Percentiles rank a stretch among this genome's conserved stretches.
phyloP scores from a whole-genome alignment of 2,113 vertebrate genomes.

The Theropithecus gelada region DNA sequence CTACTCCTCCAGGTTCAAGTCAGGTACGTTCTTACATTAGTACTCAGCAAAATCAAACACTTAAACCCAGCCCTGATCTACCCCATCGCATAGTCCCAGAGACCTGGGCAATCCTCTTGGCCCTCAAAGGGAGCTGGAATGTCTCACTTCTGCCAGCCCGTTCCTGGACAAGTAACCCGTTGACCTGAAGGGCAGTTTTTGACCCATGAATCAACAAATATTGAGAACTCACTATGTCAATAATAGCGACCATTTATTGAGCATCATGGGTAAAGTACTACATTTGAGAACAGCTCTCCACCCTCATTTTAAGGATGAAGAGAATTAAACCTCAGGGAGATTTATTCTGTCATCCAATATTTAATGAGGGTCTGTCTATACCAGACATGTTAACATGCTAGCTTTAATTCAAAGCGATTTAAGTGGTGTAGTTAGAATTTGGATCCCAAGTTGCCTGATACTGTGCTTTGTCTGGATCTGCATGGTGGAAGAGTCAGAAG shows the following conservation, averaged over 20 bases:
- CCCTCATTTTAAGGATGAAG: neutral
- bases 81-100: neutral
- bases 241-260: neutral
- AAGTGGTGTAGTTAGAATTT: neutral
- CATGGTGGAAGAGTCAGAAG: neutral
- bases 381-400: neutral
- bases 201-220: neutral
- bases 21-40: neutral
- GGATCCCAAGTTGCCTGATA: neutral
- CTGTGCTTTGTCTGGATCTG: neutral
- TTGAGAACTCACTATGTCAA: neutral
- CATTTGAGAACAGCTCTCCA: neutral
- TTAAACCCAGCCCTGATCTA: neutral
- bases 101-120: neutral
- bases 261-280: neutral
- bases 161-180: neutral
- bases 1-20: neutral
- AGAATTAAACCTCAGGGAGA: neutral
- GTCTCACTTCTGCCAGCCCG: neutral
- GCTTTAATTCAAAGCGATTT: constrained; percentile 5
- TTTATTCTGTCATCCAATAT: neutral
- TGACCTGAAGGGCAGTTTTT: constrained; percentile 7
- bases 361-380: neutral
- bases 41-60: neutral
- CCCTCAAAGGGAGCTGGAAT: neutral